phyloP scores from a whole-genome alignment of 2,113 vertebrate genomes.

The Eidolon helvum region DNA sequence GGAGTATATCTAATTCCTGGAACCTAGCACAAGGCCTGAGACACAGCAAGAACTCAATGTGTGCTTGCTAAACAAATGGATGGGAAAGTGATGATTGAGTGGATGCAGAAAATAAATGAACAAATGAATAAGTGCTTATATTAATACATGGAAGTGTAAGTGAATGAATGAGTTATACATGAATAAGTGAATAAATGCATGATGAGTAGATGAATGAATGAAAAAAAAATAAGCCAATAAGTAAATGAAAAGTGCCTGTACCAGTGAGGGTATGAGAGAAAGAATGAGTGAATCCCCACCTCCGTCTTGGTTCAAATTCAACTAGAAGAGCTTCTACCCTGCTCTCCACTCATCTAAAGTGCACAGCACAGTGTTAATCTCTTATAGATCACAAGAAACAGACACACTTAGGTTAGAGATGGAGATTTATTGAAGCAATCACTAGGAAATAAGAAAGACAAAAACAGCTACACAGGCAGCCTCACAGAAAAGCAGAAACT shows the following conservation, averaged over 20 bases:
- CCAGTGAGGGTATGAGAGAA: background rate
- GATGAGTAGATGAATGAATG: background rate
- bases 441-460: slow-evolving; percentile 57
- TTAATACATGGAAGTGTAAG: background rate
- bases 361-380: background rate
- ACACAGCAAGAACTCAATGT: background rate
- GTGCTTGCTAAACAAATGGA: background rate
- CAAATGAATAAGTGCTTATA: background rate
- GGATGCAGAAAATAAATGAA: slow-evolving; percentile 24
- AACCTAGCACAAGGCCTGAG: slow-evolving; percentile 22
- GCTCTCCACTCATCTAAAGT: background rate
- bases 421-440: slow-evolving; percentile 53
- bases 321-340: slow-evolving; percentile 12
- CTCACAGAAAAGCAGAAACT: slow-evolving; percentile 51
- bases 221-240: slow-evolving; percentile 6
- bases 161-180: background rate
- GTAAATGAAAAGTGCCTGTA: background rate
- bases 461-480: slow-evolving; percentile 52
- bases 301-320: slow-evolving; percentile 10
- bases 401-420: slow-evolving; percentile 31
- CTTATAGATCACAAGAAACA: slow-evolving; percentile 45
- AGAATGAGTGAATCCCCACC: background rate
- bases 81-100: slow-evolving; percentile 28
- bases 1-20: background rate
- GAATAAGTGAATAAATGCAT: background rate